Base-by-base conservation (phyloP, 2,113 vertebrate genomes). In the Bothrops jararaca region DNA sequence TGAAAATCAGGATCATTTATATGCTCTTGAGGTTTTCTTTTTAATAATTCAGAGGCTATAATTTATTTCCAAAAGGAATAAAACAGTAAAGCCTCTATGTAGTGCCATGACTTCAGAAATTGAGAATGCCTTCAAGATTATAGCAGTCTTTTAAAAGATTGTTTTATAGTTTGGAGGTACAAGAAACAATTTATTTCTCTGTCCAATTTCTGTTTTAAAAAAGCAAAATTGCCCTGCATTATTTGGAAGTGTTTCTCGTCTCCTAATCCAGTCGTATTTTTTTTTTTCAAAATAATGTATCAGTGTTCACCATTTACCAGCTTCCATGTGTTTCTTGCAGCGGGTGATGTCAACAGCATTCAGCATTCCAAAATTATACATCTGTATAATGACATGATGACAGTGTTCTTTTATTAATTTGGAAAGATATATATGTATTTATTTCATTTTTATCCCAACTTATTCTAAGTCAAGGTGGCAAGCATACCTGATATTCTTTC, bases 1-100 rank as follows among this genome's bases (percentile, higher is more conserved):
- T 86, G 80, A n/a, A 90, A 90, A 64, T 86, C 74, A 53, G 56
- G 45, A 34, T 52, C 24, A 86, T 86, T 64, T 54, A 29, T 92
- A n/a, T 92, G 26, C 45, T 90, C 23, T 24, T 42, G 92, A 90
- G 88, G 9, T 50, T 92, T 85, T n/a, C 39, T 92, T 56, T 54
- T 90, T 86, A 89, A 92, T 90, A 90, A 90, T 92, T 92, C 42
- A 89, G 60, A 48, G 91, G 10, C 15, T 29, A 48, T 86, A 86
- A 93, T 53, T 90, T 86, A 86, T 85, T 85, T 86, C 45, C 22
- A 50, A 60, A 90, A 86, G 48, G 54, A 90, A 53, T 92, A 50
- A 88, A 89, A 87, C 52, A 89, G 85, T 45, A 58, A 89, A 39
- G 24, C 45, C 45, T 12, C 22, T 89, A 69, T 90, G 54, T 23